A percentile compares a stretch with the other conserved stretches of the same genome.
Conservation (phyloP, 2,797 vertebrate species). For the Phoeniculus purpureus region DNA sequence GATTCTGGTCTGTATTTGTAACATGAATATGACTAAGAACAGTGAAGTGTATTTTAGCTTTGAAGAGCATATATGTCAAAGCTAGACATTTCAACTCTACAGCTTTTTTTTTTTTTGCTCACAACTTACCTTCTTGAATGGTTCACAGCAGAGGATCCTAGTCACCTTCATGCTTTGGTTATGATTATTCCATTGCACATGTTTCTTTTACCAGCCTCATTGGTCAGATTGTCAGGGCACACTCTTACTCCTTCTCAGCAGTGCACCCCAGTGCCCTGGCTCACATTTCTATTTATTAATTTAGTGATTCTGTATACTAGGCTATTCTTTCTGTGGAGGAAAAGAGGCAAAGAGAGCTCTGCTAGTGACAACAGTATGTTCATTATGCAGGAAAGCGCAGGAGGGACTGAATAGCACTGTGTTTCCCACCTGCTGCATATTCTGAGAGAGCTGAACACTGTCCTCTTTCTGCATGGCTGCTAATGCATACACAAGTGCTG, state of each 20-base stretch:
- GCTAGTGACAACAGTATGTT: neutral
- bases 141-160: neutral
- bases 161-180: neutral
- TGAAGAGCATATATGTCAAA: neutral
- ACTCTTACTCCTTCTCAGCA: neutral
- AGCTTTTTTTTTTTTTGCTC: neutral
- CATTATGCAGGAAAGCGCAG: neutral
- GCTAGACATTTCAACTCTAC: neutral
- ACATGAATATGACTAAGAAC: neutral
- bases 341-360: neutral
- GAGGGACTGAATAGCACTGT: neutral
- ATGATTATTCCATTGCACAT: neutral
- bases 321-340: neutral
- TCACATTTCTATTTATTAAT: neutral
- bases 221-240: neutral
- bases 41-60: neutral
- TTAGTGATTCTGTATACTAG: neutral
- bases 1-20: neutral
- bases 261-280: neutral
- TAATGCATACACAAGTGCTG: neutral
- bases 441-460: neutral
- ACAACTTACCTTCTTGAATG: neutral
- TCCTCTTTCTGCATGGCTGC: neutral
- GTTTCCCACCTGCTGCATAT: neutral
- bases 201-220: neutral